phyloP scores from a whole-genome alignment of 2,797 vertebrate genomes.

The Momotus momota region DNA sequence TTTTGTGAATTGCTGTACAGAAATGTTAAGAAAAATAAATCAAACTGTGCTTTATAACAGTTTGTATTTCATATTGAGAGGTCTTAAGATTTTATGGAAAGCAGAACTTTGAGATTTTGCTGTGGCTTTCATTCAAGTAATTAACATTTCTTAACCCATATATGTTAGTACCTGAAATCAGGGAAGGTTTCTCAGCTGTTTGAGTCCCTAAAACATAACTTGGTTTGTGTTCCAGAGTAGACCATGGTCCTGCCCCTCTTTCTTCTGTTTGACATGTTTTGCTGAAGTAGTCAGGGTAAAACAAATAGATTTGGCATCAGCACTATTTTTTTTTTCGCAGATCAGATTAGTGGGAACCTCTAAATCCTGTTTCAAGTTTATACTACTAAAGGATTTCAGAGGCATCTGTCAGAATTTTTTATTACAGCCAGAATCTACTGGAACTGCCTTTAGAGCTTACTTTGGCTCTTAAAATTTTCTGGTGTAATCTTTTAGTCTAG shows the following conservation, averaged over 20 bases:
- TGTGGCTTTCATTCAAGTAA: neutral
- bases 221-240: neutral
- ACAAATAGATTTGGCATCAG: neutral
- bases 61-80: neutral
- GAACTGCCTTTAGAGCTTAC: neutral
- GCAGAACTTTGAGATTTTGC: neutral
- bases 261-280: accelerated
- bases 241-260: neutral
- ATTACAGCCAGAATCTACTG: neutral
- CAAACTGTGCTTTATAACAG: neutral
- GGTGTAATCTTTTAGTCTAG: neutral
- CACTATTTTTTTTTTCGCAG: neutral
- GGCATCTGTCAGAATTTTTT: neutral
- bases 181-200: neutral
- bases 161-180: neutral
- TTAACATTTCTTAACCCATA: neutral
- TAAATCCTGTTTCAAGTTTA: neutral
- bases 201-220: neutral
- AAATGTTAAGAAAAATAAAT: neutral
- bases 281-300: neutral
- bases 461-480: neutral
- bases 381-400: neutral
- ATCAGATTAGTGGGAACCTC: neutral
- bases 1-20: neutral
- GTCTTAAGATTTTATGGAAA: neutral